Percentiles rank a stretch among this genome's conserved stretches.
phyloP scores from a whole-genome alignment of 1,140 invertebrate genomes.

The Drosophila orena region DNA sequence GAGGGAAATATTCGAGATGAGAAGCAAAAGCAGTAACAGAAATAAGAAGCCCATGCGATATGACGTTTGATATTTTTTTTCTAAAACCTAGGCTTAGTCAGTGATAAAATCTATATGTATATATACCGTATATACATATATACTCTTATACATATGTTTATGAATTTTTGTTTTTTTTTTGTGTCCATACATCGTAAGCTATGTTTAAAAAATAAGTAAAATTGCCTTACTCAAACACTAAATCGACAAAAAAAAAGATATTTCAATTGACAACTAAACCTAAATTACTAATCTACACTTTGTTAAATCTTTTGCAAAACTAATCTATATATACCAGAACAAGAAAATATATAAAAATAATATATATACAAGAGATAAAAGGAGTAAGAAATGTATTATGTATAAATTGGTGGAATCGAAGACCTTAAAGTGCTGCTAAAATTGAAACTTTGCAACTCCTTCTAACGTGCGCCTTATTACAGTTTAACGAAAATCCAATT shows the following conservation, averaged over 20 bases:
- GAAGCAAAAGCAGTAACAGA: conserved; percentile 20
- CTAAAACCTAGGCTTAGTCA: conserved; percentile 64
- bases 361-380: conserved; percentile 16
- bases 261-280: conserved; percentile 49
- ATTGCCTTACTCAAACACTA: conserved; percentile 67
- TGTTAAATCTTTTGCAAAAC: conserved; percentile 58
- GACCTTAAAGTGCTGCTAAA: conserved; percentile 51
- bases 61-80: conserved; percentile 78
- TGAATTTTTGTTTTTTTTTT: conserved; percentile 59
- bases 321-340: conserved; percentile 41
- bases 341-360: conserved; percentile 41
- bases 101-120: conserved; percentile 58
- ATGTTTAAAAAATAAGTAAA: conserved; percentile 33
- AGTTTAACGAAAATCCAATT: conserved; percentile 35
- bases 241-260: conserved; percentile 21
- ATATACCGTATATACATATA: conserved; percentile 21
- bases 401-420: conserved; percentile 35
- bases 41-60: conserved; percentile 54
- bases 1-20: conserved; percentile 14
- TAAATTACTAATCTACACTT: conserved; percentile 57
- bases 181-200: conserved; percentile 52
- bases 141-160: conserved; percentile 20
- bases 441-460: conserved; percentile 45
- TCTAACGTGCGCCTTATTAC: conserved; percentile 58
- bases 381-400: conserved; percentile 15